A percentile compares a stretch with the other conserved stretches of the same genome.
Conservation (phyloP, 1,140 invertebrate genomes). For the Pseudomyrmex pallidus region DNA sequence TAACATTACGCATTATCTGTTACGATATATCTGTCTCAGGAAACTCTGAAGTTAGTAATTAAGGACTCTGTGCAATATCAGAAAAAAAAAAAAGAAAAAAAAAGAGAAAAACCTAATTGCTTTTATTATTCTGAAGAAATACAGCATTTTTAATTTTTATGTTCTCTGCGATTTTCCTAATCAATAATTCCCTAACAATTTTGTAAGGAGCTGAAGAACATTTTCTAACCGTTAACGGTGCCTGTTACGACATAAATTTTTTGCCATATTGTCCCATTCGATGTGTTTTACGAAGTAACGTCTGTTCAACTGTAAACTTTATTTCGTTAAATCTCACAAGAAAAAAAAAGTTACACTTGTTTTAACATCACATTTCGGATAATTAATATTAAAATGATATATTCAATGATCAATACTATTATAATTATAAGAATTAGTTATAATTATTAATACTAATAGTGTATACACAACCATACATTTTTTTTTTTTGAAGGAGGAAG, state of each 20-base stretch:
- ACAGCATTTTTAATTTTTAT: constrained; percentile 83
- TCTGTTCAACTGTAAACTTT: constrained; percentile 83
- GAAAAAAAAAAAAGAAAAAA: neutral
- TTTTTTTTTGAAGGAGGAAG: constrained; percentile 67
- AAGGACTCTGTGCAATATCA: constrained; percentile 61
- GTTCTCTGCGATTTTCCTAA: constrained; percentile 82
- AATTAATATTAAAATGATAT: constrained; percentile 84
- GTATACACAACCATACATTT: constrained; percentile 82
- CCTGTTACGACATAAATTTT: constrained; percentile 49
- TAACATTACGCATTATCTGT: constrained; percentile 40
- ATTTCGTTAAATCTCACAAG: constrained; percentile 80
- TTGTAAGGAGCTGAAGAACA: constrained; percentile 75
- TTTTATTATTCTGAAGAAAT: constrained; percentile 82
- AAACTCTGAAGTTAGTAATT: constrained; percentile 54
- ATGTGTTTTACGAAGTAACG: constrained; percentile 76
- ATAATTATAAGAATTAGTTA: constrained; percentile 80
- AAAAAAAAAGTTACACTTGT: constrained; percentile 82
- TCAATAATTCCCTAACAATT: constrained; percentile 84
- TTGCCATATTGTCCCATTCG: constrained; percentile 71
- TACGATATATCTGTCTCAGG: constrained; percentile 32
- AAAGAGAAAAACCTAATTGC: constrained; percentile 29
- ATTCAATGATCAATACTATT: constrained; percentile 82
- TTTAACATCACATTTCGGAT: constrained; percentile 84
- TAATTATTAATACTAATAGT: constrained; percentile 86
- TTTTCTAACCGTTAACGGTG: constrained; percentile 65